Evolutionary conservation across 2,888 invertebrate genomes (phyloP), one percentile per base, ranked within the genome.

Genomic region (Coleophora flavipennella): DNA sequence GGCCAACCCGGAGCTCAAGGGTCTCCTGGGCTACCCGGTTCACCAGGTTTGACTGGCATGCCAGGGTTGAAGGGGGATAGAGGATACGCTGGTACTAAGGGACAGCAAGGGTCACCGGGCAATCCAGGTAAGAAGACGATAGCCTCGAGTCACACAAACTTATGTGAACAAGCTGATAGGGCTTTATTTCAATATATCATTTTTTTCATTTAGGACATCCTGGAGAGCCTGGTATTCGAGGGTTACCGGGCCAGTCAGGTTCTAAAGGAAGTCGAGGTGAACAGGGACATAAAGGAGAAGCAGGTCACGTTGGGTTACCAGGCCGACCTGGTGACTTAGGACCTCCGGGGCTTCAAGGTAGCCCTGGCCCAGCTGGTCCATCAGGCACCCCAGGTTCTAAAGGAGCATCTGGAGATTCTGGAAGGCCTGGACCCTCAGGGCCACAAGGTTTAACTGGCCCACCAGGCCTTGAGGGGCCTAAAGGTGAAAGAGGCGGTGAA

Each of bases 311-410:
- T 70, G 94, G 94, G n/a, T 86, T 91, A 14, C 91, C 92, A 8
- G 95, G 94, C 42, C 74, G 92, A 49, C 91, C 91, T 2, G 94
- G 94, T 58, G 90, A 91, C 63, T 75, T 89, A 38, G 94, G 94
- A 48, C 84, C 87, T 44, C 80, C 88, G 42, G 94, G 94, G 25
- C 87, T 87, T 58, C 88, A 90, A 60, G 94, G 94, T 37, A 86
- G 86, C 40, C 68, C 86, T 33, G 92, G 92, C 4, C 86, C 88
- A 34, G 80, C 88, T 12, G 95, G 96, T 28, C 64, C 86, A 26
- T 84, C 90, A 33, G 94, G 94, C 31, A 74, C 87, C 20, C 80
- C 87, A 0, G 92, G 92, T 26, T 70, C 87, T 40, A 94, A 93
- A 65, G 94, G 93, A 43, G 74, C 87, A 13, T 68, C 86, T 0